phyloP scores from a whole-genome alignment of 2,113 vertebrate species.

The Epinephelus moara region DNA sequence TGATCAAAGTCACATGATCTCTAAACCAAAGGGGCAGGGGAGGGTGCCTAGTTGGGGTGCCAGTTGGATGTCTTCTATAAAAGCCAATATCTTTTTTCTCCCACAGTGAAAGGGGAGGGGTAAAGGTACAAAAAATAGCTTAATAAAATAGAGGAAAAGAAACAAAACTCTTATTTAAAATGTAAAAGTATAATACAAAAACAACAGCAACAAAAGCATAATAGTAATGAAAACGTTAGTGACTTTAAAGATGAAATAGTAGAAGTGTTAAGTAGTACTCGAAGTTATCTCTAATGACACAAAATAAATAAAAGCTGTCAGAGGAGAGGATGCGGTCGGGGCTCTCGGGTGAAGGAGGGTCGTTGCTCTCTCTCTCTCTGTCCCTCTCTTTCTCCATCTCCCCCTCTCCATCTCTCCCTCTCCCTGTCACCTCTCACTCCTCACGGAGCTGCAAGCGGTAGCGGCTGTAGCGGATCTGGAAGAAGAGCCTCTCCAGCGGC shows the following conservation, averaged over 20 bases:
- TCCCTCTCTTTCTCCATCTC: constrained; percentile 37
- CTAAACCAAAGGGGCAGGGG: constrained; percentile 31
- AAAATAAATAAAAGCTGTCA: constrained; percentile 81
- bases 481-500: constrained; percentile 95
- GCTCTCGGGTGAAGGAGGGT: constrained; percentile 64
- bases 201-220: constrained; percentile 70
- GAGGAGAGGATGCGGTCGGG: constrained; percentile 72
- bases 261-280: constrained; percentile 65
- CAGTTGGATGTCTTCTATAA: constrained; percentile 39
- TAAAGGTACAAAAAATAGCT: constrained; percentile 59
- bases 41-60: constrained; percentile 39
- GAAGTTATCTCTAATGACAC: constrained; percentile 71
- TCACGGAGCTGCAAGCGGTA: constrained; percentile 98
- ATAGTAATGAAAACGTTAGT: constrained; percentile 72
- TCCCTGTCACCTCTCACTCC: constrained; percentile 86
- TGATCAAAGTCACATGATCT: constrained; percentile 52
- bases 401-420: constrained; percentile 55
- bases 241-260: constrained; percentile 70
- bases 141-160: constrained; percentile 63
- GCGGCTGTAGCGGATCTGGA: constrained; percentile 98
- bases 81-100: constrained; percentile 23
- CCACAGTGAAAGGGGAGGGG: constrained; percentile 50
- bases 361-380: constrained; percentile 63
- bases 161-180: constrained; percentile 66
- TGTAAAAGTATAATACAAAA: constrained; percentile 76